phyloP scores from a whole-genome alignment of 2,888 invertebrate species.

The Drosophila multiciliata region DNA sequence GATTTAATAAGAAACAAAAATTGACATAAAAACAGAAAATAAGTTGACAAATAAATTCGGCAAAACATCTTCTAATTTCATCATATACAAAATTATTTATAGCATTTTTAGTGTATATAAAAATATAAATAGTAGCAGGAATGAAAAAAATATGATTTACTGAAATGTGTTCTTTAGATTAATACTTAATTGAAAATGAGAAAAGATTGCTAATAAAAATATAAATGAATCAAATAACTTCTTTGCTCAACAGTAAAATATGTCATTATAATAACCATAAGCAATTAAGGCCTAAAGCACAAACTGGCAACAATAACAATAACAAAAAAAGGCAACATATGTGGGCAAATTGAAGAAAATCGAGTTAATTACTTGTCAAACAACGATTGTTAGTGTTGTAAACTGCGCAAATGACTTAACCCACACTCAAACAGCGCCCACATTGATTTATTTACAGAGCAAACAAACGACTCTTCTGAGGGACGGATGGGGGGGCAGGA shows the following conservation, averaged over 20 bases:
- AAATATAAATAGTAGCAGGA: background rate
- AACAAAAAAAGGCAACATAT: background rate
- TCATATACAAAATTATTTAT: background rate
- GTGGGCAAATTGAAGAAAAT: constrained; percentile 27
- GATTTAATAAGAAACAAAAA: background rate
- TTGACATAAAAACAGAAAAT: background rate
- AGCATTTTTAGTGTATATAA: background rate
- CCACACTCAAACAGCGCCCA: constrained; percentile 36
- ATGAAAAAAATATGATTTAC: background rate
- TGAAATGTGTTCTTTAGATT: background rate
- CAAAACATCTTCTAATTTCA: background rate
- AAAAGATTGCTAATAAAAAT: background rate
- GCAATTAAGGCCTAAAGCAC: constrained; percentile 6
- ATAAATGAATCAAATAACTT: background rate
- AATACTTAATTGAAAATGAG: background rate
- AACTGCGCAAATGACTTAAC: constrained; percentile 67
- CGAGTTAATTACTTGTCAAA: constrained; percentile 78
- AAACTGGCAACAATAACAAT: background rate
- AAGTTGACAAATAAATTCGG: background rate
- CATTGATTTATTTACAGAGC: constrained; percentile 75
- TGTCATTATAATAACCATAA: background rate
- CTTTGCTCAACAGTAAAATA: background rate
- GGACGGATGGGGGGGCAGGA: background rate
- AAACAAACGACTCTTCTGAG: constrained; percentile 48
- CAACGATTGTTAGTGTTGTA: constrained; percentile 70